Evolutionary conservation across 2,888 invertebrate species (phyloP).

Genomic region (Xestia sexstrigata): DNA sequence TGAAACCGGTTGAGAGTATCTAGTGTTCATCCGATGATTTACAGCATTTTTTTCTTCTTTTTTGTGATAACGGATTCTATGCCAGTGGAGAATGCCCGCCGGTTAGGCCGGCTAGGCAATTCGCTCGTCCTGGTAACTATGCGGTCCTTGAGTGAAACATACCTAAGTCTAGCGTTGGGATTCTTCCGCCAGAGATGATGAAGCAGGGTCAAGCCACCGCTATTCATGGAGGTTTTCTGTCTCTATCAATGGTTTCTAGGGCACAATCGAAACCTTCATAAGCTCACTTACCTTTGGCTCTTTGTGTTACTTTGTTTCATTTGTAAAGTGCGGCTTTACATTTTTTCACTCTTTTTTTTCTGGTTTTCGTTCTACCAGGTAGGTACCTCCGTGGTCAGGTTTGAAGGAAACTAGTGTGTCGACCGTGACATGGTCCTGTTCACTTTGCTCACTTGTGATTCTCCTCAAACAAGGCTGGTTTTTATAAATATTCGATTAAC

Average conservation of each 20-base stretch:
- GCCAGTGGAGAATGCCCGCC: not conserved
- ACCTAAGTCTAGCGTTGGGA: not conserved
- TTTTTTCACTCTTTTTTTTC: not conserved
- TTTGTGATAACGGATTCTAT: not conserved
- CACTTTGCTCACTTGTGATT: conserved; percentile 38
- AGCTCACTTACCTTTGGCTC: not conserved
- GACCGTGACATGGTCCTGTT: conserved; percentile 45
- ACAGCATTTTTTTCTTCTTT: not conserved
- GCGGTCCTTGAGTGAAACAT: not conserved
- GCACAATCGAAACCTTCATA: not conserved
- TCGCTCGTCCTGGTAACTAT: not conserved
- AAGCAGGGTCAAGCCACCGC: not conserved
- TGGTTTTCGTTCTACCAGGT: not conserved
- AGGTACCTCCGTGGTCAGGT: not conserved
- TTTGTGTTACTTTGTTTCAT: not conserved
- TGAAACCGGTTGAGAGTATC: not conserved
- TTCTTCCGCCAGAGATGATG: not conserved
- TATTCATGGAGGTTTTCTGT: not conserved
- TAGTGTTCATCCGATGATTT: not conserved
- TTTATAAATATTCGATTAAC: conserved; percentile 42
- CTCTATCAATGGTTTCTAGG: not conserved
- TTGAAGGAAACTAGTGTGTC: conserved; percentile 10
- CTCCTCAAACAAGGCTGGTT: conserved; percentile 43
- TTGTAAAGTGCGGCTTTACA: not conserved
- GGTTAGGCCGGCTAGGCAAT: not conserved